Percentiles rank a stretch among this genome's conserved stretches.
phyloP scores from a whole-genome alignment of 2,113 vertebrate genomes.

The Pseudois nayaur region DNA sequence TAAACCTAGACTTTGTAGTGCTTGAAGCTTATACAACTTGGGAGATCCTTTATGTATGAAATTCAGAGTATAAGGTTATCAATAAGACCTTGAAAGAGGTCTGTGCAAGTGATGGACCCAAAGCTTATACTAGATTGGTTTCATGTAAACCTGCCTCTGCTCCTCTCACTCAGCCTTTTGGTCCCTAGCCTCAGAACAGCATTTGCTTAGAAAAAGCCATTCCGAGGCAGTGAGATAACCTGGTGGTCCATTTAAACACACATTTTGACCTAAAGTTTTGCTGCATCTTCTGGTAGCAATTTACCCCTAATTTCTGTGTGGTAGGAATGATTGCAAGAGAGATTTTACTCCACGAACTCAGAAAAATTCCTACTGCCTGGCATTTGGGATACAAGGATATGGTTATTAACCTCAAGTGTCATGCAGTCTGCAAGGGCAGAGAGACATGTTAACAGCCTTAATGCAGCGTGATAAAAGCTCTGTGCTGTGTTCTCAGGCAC shows the following conservation, averaged over 20 bases:
- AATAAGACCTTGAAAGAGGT: background rate
- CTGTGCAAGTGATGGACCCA: background rate
- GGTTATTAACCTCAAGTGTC: background rate
- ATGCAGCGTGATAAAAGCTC: background rate
- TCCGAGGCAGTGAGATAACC: background rate
- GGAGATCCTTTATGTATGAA: background rate
- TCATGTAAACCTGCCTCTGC: background rate
- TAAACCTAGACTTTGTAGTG: background rate
- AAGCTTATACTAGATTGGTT: background rate
- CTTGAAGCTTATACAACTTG: background rate
- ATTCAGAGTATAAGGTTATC: background rate
- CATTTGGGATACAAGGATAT: background rate
- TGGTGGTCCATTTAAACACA: background rate
- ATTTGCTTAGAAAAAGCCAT: background rate
- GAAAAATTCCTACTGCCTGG: background rate
- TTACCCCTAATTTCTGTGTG: background rate
- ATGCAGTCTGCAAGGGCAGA: background rate
- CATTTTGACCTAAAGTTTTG: background rate
- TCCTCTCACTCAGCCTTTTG: background rate
- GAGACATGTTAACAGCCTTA: background rate
- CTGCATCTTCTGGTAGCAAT: background rate
- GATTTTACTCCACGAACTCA: background rate
- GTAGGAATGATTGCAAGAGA: background rate
- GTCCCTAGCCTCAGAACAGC: rapidly evolving
- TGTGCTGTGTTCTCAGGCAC: background rate